phyloP scores from a whole-genome alignment of 2,888 invertebrate genomes.

The Julus scandinavius region DNA sequence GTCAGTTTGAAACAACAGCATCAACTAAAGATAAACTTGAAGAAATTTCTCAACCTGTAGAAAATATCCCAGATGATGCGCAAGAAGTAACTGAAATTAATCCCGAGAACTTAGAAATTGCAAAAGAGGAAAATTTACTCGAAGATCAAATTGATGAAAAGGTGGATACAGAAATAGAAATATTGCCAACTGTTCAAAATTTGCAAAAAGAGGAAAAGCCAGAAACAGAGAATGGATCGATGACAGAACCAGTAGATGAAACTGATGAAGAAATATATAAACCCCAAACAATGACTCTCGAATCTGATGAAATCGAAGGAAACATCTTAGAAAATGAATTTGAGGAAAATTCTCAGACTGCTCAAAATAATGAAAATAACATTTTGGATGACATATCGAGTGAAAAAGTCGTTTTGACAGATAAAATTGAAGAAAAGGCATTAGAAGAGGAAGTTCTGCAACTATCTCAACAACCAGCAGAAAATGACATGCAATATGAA shows the following conservation, averaged over 20 bases:
- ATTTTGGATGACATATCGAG: neutral
- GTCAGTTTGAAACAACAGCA: neutral
- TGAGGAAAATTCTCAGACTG: neutral
- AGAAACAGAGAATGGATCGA: neutral
- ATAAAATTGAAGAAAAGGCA: neutral
- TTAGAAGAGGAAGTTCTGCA: neutral
- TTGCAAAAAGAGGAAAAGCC: neutral
- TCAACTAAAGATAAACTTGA: neutral
- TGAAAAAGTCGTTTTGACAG: neutral
- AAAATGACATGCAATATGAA: neutral
- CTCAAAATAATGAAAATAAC: neutral
- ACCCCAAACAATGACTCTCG: too few species aligned
- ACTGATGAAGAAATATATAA: neutral
- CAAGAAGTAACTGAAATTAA: neutral
- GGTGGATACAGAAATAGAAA: neutral
- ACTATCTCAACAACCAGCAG: neutral
- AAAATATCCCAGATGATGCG: neutral
- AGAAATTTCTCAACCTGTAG: neutral
- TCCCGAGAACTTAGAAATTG: neutral
- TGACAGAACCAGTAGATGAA: neutral
- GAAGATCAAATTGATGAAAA: neutral
- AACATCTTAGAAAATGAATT: neutral
- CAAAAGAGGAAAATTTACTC: neutral
- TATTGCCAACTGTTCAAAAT: neutral
- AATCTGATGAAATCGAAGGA: neutral